Base-by-base conservation (phyloP, 2,797 vertebrate species). In the Brachyrhaphis roseni region DNA sequence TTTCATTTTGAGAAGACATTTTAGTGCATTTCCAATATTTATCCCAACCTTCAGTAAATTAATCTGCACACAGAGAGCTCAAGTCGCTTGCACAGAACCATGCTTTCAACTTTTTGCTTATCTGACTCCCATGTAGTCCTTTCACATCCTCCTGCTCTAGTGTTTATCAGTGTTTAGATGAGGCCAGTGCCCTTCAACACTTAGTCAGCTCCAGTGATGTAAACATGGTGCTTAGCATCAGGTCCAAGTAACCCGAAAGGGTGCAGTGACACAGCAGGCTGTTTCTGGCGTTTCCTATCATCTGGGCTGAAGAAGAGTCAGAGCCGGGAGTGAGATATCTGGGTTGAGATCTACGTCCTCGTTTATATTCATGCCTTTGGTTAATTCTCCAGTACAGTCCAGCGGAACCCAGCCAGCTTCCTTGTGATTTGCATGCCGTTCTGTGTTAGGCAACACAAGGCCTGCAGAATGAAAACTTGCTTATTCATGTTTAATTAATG, bases 401-500 rank as follows among this genome's bases (percentile, higher is more conserved):
- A 64, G 82, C 8, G 4, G 82, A 82, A 88, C 74, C 78, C 79
- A 36, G 43, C 15, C 41, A 71, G 80, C 84, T 80, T 82, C 72
- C 18, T 78, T 46, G 78, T 85, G 81, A 93, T 94, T 93, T 90
- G 90, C 91, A 93, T 91, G 87, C 72, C 84, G 79, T 89, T 90
- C 89, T 87, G 85, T 90, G 89, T 91, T 84, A 85, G 84, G 89
- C 90, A 90, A 89, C 91, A 81, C 87, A 90, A 88, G 90, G 88
- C 91, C 79, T 41, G 62, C 80, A 93, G 86, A 91, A 91, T 89
- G 85, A 91, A 89, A 93, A 90, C 89, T 92, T 93, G 91, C 92
- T 93, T 93, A 89, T 92, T 94, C 89, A 94, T 94, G 90, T 93
- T 93, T 95, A 94, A 95, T 94, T 94, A 82, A 95, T 92, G 84